phyloP scores from a whole-genome alignment of 2,888 invertebrate genomes.

The Melieria omissa region DNA sequence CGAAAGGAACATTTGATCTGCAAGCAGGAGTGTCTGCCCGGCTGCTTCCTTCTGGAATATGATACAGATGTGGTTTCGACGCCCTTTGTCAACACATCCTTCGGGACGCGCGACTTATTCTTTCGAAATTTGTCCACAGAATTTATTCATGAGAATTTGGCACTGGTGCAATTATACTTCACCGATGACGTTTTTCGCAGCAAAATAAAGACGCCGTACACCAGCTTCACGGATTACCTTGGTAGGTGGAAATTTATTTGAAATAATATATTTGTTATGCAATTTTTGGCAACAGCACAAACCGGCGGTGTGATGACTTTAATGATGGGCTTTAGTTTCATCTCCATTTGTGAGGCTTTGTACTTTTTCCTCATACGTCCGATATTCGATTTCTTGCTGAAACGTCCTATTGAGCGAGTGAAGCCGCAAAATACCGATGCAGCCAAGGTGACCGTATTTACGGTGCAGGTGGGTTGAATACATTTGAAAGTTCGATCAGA shows the following conservation, averaged over 20 bases:
- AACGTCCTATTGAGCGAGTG: neutral
- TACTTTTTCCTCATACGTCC: conserved; percentile 76
- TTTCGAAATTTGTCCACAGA: conserved; percentile 49
- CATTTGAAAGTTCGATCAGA: too few species aligned
- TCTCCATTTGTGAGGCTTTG: conserved; percentile 78
- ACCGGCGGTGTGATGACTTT: conserved; percentile 83
- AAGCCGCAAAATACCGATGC: too few species aligned
- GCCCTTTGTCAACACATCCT: conserved; percentile 62
- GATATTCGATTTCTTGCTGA: conserved; percentile 64
- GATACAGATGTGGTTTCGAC: conserved; percentile 72
- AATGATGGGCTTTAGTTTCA: conserved; percentile 84
- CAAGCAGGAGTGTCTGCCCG: conserved; percentile 72
- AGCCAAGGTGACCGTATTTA: too few species aligned
- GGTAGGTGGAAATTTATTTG: conserved; percentile 70
- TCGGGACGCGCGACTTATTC: conserved; percentile 42
- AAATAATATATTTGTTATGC: neutral
- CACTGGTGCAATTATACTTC: conserved; percentile 79
- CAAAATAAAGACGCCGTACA: conserved; percentile 78
- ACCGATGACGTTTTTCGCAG: conserved; percentile 76
- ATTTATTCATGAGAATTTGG: conserved; percentile 71
- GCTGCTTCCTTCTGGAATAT: conserved; percentile 79
- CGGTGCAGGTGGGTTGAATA: too few species aligned
- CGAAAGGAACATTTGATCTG: conserved; percentile 46
- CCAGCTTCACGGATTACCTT: conserved; percentile 82
- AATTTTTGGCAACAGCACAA: conserved; percentile 72